These are phyloP conservation scores for Epinephelus lanceolatus DNA, from an alignment of 2,113 vertebrate species.

Conservation along the genomic window DNA sequence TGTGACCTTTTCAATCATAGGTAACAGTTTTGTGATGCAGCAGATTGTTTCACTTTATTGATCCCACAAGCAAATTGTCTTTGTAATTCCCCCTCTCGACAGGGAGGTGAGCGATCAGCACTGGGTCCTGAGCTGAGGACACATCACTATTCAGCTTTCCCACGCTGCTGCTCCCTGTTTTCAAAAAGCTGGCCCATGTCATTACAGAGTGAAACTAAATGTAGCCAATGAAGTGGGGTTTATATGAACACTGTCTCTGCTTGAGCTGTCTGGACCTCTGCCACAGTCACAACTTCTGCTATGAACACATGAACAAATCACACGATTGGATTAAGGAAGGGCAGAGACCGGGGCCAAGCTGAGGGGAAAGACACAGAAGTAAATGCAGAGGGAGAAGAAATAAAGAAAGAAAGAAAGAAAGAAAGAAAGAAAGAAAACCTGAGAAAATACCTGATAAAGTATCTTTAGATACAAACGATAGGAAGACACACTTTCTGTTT, in stretches of 20 bases:
- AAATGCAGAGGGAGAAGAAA: background rate
- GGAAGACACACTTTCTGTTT: background rate
- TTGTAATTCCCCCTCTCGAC: background rate
- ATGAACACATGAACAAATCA: slow-evolving; percentile 12
- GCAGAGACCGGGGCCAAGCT: slow-evolving; percentile 19
- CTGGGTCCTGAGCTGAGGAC: background rate
- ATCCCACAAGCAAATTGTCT: background rate
- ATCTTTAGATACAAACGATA: background rate
- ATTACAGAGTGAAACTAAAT: slow-evolving; percentile 14
- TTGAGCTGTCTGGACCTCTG: slow-evolving; percentile 26
- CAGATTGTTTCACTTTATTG: background rate
- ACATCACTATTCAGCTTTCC: background rate
- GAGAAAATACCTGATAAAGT: slow-evolving; percentile 7
- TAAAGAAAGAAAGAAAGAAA: background rate
- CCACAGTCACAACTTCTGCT: slow-evolving; percentile 25
- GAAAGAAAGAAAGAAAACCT: background rate
- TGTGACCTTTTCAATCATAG: background rate
- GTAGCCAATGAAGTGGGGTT: background rate
- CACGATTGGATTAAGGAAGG: slow-evolving; percentile 19
- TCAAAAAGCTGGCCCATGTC: background rate
- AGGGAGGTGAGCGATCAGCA: background rate
- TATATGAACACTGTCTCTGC: slow-evolving; percentile 33
- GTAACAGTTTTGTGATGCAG: background rate
- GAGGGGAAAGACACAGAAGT: slow-evolving; percentile 1
- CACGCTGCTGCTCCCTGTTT: slow-evolving; percentile 7